Conservation (phyloP, 23 tunicate genomes). For the Diplosoma virens region DNA sequence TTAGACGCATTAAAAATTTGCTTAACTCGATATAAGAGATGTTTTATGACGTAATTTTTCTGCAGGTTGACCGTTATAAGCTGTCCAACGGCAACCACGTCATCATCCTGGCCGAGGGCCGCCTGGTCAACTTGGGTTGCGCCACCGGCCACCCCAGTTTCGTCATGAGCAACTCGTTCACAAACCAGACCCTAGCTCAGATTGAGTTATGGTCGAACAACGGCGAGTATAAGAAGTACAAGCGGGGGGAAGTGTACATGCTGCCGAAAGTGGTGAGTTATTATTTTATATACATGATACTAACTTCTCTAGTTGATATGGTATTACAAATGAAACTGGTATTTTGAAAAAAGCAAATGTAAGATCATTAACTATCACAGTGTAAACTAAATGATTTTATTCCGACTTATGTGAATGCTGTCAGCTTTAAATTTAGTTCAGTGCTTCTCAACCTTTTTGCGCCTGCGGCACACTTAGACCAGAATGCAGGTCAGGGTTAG, state of each 20-base stretch:
- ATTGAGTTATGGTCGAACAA: constrained; percentile 92
- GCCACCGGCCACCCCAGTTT: constrained; percentile 98
- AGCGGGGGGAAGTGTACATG: constrained; percentile 90
- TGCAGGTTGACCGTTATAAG: constrained; percentile 82
- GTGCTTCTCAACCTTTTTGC: too few species aligned
- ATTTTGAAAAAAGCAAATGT: neutral
- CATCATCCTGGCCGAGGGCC: constrained; percentile 93
- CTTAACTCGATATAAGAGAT: too few species aligned
- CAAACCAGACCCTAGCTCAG: constrained; percentile 94
- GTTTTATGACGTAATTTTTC: neutral
- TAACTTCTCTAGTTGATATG: too few species aligned
- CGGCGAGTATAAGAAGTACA: constrained; percentile 47
- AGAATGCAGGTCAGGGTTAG: neutral
- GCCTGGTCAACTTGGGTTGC: constrained; percentile 95
- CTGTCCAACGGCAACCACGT: constrained; percentile 77
- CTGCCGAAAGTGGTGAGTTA: constrained; percentile 80
- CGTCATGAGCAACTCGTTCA: constrained; percentile 98
- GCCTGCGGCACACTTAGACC: neutral
- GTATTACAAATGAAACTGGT: neutral
- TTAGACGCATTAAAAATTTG: too few species aligned
- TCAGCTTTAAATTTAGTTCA: too few species aligned
- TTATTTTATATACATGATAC: neutral
- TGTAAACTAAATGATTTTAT: neutral
- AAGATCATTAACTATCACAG: neutral
- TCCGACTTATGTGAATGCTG: too few species aligned